Evolutionary conservation across 2,888 invertebrate species (phyloP), one percentile per base, ranked within the genome.

Genomic region (Drosophila eohydei): DNA sequence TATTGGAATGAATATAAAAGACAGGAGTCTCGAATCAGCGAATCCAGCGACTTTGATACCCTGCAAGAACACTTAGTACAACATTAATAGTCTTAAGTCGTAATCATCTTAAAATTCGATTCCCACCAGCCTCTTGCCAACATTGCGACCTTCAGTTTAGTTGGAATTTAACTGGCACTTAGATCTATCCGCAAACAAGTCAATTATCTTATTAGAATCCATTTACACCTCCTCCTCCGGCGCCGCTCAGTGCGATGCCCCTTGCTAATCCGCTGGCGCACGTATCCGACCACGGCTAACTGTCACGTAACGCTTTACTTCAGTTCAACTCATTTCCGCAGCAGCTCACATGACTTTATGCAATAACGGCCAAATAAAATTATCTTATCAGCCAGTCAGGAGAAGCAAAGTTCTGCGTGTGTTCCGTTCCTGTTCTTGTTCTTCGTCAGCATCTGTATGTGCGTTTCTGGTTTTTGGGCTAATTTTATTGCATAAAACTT

Each of bases 281-380:
- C 46, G 55, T 34, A 16, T 40, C 28, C 26, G 14, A 5, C 26
- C 26, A 5, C n/a, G 61, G 44, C 58, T 51, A 44, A n/a, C 50
- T 34, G 81, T 63, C 85, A 85, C 85, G 90, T 89, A 89, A 56
- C 87, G 74, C 63, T 88, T 88, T 88, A 88, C 90, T 78, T 88
- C 69, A 81, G 87, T 72, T 83, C 78, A 88, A 86, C 89, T 86
- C 88, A 86, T 86, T 86, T 89, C 85, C 85, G 81, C 70, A 69
- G 81, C 68, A 69, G 69, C 78, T 89, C 90, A 81, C 89, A 86
- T 90, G 89, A 90, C 90, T 90, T 88, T 90, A 86, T 88, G 81
- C 89, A 90, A 90, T 88, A 87, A 90, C 87, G 74, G 81, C 70
- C 84, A 90, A 87, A 87, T 90, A 87, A 90, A 87, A 88, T 90